These are phyloP conservation scores for Heterohyrax brucei DNA, from an alignment of 2,797 vertebrate genomes.

Conservation along the genomic window DNA sequence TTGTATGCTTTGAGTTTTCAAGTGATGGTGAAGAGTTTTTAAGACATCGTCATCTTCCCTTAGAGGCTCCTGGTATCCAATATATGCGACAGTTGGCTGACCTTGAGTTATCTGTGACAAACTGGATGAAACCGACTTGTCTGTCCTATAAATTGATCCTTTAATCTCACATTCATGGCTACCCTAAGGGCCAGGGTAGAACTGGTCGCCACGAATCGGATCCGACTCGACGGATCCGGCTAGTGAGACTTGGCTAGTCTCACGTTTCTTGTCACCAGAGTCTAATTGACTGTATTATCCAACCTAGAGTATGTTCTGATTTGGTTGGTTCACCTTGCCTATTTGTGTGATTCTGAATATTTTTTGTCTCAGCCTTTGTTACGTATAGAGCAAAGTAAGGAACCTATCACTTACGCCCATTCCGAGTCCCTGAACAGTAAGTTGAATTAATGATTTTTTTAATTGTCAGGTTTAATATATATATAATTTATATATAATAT, in stretches of 20 bases:
- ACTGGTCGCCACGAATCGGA: too few species aligned
- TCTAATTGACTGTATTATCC: neutral
- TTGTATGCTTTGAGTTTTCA: neutral
- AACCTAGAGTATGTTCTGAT: neutral
- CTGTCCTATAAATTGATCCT: neutral
- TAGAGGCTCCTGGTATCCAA: neutral
- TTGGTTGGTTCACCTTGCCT: constrained; percentile 16
- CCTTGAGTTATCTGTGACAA: neutral
- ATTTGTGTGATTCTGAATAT: constrained; percentile 14
- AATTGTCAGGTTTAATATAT: constrained; percentile 38
- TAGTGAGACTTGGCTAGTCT: neutral
- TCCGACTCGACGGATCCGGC: too few species aligned
- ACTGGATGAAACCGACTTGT: constrained; percentile 41
- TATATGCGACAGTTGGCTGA: neutral
- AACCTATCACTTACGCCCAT: neutral
- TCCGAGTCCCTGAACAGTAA: constrained; percentile 52
- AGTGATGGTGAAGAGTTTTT: neutral
- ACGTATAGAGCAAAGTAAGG: constrained; percentile 17
- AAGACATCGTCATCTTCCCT: neutral
- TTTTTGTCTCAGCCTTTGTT: constrained; percentile 4
- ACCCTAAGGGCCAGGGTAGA: too few species aligned
- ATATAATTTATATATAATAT: too few species aligned
- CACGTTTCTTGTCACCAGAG: neutral
- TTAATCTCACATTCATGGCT: neutral
- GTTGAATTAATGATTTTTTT: constrained; percentile 27